phyloP scores from a whole-genome alignment of 2,888 invertebrate genomes.

The Acanthopleura granulata region DNA sequence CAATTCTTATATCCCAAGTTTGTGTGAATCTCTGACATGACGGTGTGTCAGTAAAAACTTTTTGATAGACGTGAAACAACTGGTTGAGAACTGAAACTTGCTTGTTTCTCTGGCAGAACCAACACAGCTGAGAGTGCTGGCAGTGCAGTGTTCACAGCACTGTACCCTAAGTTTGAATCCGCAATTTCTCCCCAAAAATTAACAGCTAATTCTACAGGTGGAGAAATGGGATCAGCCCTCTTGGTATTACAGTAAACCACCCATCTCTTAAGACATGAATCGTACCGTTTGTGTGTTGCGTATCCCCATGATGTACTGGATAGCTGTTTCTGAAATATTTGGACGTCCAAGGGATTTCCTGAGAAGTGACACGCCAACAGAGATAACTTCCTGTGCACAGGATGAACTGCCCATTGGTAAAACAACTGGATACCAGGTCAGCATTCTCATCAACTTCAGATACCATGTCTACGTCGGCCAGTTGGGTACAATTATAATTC shows the following conservation, averaged over 20 bases:
- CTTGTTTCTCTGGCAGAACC: background rate
- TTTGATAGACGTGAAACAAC: constrained; percentile 12
- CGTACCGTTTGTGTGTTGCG: constrained; percentile 32
- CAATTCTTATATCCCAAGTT: constrained; percentile 19
- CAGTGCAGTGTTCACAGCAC: constrained; percentile 27
- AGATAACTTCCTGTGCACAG: no score
- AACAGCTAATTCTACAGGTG: constrained; percentile 28
- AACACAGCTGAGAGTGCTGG: constrained; percentile 1
- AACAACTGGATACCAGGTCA: constrained; percentile 8
- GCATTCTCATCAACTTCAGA: constrained; percentile 21
- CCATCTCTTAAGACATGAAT: constrained; percentile 34
- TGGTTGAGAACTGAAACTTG: background rate
- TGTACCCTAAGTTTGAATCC: constrained; percentile 28
- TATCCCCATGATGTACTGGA: constrained; percentile 30
- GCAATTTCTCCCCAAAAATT: constrained; percentile 29
- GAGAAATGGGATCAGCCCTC: constrained; percentile 29
- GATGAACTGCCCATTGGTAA: background rate
- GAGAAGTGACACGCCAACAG: constrained; percentile 9
- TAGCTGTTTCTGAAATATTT: constrained; percentile 19
- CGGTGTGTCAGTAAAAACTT: constrained; percentile 12
- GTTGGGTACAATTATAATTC: constrained; percentile 23
- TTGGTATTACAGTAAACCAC: constrained; percentile 30
- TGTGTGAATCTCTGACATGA: constrained; percentile 14
- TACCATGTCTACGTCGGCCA: constrained; percentile 31
- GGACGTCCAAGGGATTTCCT: constrained; percentile 16